Evolutionary conservation across 2,797 vertebrate genomes (phyloP), one percentile per base, ranked within the genome.

Genomic region (Fratercula arctica): DNA sequence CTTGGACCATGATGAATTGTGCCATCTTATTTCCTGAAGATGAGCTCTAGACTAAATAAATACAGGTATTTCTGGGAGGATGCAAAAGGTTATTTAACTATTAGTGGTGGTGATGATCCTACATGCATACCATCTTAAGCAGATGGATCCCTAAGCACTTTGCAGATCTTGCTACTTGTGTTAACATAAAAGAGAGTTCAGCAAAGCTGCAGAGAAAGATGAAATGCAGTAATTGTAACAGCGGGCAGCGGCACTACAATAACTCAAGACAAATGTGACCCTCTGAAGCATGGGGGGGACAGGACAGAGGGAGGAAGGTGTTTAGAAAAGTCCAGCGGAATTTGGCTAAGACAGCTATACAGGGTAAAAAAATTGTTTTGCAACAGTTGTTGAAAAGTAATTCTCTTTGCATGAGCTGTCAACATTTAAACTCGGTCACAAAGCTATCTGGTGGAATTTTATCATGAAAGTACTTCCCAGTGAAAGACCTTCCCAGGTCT

Each of bases 211-310:
- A 63, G 45, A 68, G 80, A 48, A 81, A 75, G 50, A 56, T 61
- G 35, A 89, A 96, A 91, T 57, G 13, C 50, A 78, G 23, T 35
- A 91, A 73, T 39, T 86, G 10, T 31, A 90, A 69, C 24, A 89
- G 41, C 0, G 0, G 51, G 33, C 68, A 90, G 64, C 1, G 3
- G 19, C 17, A 68, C 20, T 70, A 35, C 57, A 51, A 6, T 50
- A 85, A 82, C 46, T 68, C 33, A 13, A 50, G 41, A 43, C n/a
- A 77, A 94, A 93, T 17, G 45, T n/a, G 28, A 74, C 25, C 29
- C 21, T 61, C 73, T 66, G 76, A 88, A 76, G 16, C n/a, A 17
- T 20, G 28, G 43, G 6, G 35, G 16, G n/a, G 26, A 51, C 24
- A 25, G 68, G 29, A 69, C 11, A 84, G 60, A 70, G 24, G 48